phyloP scores from a whole-genome alignment of 2,113 vertebrate species.

The Martes martes region DNA sequence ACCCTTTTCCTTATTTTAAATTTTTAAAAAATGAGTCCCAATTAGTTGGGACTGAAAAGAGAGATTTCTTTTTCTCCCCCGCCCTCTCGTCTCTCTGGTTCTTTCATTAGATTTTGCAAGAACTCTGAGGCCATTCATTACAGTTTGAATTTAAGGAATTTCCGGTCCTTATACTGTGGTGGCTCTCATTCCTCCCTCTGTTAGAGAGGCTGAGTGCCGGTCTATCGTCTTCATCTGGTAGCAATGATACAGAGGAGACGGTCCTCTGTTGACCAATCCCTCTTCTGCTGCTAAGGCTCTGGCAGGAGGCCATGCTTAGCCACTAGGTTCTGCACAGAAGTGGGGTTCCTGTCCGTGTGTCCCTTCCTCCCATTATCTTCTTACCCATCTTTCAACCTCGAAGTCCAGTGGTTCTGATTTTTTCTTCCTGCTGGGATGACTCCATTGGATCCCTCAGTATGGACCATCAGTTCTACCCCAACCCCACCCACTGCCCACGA shows the following conservation, averaged over 20 bases:
- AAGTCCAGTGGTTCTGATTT: background rate
- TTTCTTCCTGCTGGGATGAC: background rate
- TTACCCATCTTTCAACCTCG: background rate
- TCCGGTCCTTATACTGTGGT: background rate
- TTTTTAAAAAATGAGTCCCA: background rate
- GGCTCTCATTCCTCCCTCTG: no score
- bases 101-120: background rate
- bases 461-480: no score
- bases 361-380: background rate
- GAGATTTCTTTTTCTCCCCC: background rate
- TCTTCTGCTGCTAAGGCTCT: background rate
- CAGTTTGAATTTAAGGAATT: background rate
- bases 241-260: fast-evolving
- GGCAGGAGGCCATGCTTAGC: background rate
- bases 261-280: background rate
- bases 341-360: background rate
- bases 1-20: background rate
- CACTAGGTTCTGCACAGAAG: fast-evolving
- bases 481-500: no score
- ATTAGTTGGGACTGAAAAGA: background rate
- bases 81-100: fast-evolving
- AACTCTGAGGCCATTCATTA: background rate
- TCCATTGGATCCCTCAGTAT: background rate
- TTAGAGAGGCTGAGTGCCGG: background rate
- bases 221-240: no score